These are phyloP conservation scores for Eilema caniola DNA, from an alignment of 2,888 invertebrate genomes.

Conservation along the genomic window DNA sequence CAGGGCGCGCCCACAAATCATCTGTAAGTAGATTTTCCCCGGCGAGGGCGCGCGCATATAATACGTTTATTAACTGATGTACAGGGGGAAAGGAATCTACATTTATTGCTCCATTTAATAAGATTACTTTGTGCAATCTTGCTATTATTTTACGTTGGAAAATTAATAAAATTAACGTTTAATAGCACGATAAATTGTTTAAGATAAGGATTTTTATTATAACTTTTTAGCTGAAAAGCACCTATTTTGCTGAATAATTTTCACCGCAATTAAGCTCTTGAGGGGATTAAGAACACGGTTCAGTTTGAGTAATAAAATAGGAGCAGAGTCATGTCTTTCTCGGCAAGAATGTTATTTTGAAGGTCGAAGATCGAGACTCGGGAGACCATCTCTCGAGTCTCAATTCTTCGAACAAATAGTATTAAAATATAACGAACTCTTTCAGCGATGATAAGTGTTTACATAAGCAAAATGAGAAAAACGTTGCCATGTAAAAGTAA, in stretches of 20 bases:
- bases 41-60: slow-evolving; percentile 23
- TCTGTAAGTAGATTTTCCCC: slow-evolving; percentile 43
- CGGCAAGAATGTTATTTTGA: neutral
- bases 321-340: neutral
- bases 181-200: slow-evolving; percentile 20
- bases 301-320: neutral
- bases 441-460: too few species aligned
- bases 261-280: neutral
- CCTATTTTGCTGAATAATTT: neutral
- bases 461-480: too few species aligned
- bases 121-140: slow-evolving; percentile 26
- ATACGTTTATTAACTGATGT: slow-evolving; percentile 28
- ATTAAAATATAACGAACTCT: too few species aligned
- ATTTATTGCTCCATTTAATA: slow-evolving; percentile 47
- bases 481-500: too few species aligned
- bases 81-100: slow-evolving; percentile 32
- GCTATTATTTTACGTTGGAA: slow-evolving; percentile 15
- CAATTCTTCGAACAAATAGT: too few species aligned
- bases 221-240: neutral
- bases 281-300: neutral
- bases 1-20: slow-evolving; percentile 51
- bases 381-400: too few species aligned
- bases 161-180: slow-evolving; percentile 13
- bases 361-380: too few species aligned
- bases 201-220: neutral